Evolutionary conservation across 2,797 vertebrate genomes (phyloP).

Genomic region (Myotis vivesi): DNA sequence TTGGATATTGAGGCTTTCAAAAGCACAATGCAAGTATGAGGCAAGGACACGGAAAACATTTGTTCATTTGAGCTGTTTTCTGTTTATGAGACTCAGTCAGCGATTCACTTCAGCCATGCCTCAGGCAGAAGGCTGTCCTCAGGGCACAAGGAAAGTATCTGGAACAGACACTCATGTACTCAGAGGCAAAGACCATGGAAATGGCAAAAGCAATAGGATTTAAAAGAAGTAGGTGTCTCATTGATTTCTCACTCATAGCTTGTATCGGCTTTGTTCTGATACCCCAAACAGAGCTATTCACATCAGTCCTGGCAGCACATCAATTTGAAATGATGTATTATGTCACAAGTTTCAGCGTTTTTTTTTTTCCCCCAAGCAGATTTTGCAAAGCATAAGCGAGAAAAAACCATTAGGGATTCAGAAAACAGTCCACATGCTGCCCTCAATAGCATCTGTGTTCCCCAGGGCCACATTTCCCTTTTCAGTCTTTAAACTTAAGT

Average conservation of each 20-base stretch:
- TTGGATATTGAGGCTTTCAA: not conserved
- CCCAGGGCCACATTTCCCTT: conserved; percentile 16
- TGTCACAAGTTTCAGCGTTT: not conserved
- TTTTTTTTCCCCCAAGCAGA: not conserved
- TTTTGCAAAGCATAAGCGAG: conserved; percentile 40
- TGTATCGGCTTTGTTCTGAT: conserved; percentile 32
- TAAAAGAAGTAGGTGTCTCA: not conserved
- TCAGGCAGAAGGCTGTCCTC: not conserved
- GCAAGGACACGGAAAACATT: not conserved
- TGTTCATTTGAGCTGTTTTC: not conserved
- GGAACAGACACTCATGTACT: not conserved
- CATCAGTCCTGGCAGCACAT: not conserved
- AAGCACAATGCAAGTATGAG: not conserved
- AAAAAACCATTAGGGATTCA: conserved; percentile 51
- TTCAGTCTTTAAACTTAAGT: conserved; percentile 45
- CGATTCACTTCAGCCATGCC: not conserved
- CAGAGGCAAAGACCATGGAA: not conserved
- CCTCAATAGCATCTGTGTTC: not conserved
- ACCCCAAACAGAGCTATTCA: not conserved
- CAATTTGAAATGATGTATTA: conserved; percentile 31
- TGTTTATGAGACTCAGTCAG: not conserved
- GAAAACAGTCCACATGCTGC: conserved; percentile 8
- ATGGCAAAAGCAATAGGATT: not conserved
- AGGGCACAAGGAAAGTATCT: not conserved
- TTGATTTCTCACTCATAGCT: not conserved